phyloP scores from a whole-genome alignment of 2,797 vertebrate species.

The Vultur gryphus region DNA sequence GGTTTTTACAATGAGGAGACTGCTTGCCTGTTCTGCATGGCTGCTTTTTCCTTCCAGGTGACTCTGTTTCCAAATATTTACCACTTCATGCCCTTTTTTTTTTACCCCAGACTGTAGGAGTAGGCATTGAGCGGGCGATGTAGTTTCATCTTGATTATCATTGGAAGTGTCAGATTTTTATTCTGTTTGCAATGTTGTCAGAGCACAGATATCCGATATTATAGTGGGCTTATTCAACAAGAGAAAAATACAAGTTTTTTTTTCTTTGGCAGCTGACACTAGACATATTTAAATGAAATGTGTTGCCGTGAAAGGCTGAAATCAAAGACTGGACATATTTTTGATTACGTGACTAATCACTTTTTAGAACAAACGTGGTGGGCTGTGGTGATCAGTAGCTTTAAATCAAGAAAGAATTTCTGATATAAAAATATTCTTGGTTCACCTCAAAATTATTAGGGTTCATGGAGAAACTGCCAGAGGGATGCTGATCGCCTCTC shows the following conservation, averaged over 20 bases:
- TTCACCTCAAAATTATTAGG: not conserved
- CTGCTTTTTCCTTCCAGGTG: not conserved
- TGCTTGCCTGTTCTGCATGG: not conserved
- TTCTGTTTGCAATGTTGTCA: not conserved
- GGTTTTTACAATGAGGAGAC: not conserved
- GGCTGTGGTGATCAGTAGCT: not conserved
- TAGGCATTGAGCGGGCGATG: too few species aligned
- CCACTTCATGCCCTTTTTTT: not conserved
- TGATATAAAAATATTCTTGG: not conserved
- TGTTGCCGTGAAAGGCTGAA: too few species aligned
- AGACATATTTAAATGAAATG: not conserved
- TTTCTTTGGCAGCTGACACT: not conserved
- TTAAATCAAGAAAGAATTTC: not conserved
- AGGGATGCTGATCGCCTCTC: not conserved
- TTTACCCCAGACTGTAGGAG: not conserved
- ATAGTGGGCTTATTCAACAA: not conserved
- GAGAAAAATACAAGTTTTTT: not conserved
- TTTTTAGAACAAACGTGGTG: not conserved
- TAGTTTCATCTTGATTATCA: not conserved
- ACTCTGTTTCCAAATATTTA: not conserved
- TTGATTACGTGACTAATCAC: not conserved
- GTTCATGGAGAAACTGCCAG: not conserved
- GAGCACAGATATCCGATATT: not conserved
- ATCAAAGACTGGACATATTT: not conserved
- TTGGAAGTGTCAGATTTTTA: not conserved